Evolutionary conservation across 2,113 vertebrate genomes (phyloP), one percentile per base, ranked within the genome.

Genomic region (Mustela nigripes): DNA sequence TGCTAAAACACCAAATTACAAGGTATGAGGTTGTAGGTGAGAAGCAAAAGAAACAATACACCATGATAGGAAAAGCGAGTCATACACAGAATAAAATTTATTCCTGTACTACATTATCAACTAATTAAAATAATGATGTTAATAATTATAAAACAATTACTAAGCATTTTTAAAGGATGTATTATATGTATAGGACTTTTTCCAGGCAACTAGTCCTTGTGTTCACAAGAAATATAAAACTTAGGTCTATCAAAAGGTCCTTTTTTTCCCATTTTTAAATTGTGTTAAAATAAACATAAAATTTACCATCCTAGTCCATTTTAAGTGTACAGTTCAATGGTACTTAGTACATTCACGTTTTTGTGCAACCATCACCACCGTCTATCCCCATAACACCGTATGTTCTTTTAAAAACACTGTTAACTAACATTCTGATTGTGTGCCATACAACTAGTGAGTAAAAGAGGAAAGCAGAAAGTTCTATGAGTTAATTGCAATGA

Each of bases 181-280:
- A 84, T 31, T 90, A 84, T 67, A 67, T 58, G 11, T 71, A 62
- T n/a, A 71, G 42, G 18, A 80, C 42, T 80, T 87, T 42, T 76
- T 82, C 60, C 48, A 45, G 15, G 42, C 50, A 76, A 62, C 39
- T 56, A 63, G 31, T 53, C 56, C 22, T 5, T 15, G 21, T 24
- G 3, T 67, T 96, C 73, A 74, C 21, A 89, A 88, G 48, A 92
- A 83, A 89, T 95, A 67, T 67, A 76, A 88, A 96, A 88, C 33
- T n/a, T 89, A 81, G 7, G 0, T 45, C 26, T 21, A 53, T 11
- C 24, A 42, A 31, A 14, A 73, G 19, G 53, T 80, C 26, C 42
- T 93, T 85, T 62, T 5, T 36, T 36, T 10, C 6, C 45, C 28
- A 33, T 14, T 88, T 86, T 94, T 58, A 48, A 9, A 26, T 15